Base-by-base conservation (phyloP, 2,888 invertebrate species). In the Hypselothyrea guttata region DNA sequence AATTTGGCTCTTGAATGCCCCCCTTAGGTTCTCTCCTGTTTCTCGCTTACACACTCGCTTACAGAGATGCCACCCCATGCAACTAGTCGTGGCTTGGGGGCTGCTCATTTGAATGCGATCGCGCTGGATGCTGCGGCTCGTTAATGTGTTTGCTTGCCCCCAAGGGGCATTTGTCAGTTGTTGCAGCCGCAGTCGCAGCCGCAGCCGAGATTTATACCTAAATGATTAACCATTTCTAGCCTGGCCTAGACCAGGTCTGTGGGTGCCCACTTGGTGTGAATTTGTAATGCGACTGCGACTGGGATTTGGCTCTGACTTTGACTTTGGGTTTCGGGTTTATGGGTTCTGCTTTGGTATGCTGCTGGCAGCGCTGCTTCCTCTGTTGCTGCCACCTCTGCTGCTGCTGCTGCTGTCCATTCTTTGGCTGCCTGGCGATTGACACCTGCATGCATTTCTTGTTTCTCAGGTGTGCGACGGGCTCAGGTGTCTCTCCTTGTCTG, bases 391-490 rank as follows among this genome's bases (percentile, higher is more conserved):
- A 22, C n/a, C n/a, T n/a, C 12, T 35, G 28, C 31, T 28, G 33
- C 22, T 15, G 44, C 48, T 46, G 47, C 52, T 48, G 61, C 66
- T 75, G 73, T 54, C 78, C 78, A 68, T 81, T 84, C 72, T 81
- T 76, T 65, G 62, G 60, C 48, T 69, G 64, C 62, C 64, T 55
- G 67, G 47, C 81, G 79, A 82, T 83, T 85, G 85, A 85, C 86
- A 86, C 83, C 85, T 86, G 83, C 86, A 86, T 86, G 82, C 86
- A 86, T 84, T 84, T 84, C 83, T 75, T 68, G 82, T 84, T 81
- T 82, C 84, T 84, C 84, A 84, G 84, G 84, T 84, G 86, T 86
- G 84, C 74, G 63, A 57, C 46, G 64, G 42, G 71, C 71, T 81
- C 84, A 81, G 77, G 84, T 79, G 82, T 70, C 69, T 70, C 47